These are phyloP conservation scores for Aphelinus certus DNA, from an alignment of 1,140 invertebrate genomes.

Conservation along the genomic window DNA sequence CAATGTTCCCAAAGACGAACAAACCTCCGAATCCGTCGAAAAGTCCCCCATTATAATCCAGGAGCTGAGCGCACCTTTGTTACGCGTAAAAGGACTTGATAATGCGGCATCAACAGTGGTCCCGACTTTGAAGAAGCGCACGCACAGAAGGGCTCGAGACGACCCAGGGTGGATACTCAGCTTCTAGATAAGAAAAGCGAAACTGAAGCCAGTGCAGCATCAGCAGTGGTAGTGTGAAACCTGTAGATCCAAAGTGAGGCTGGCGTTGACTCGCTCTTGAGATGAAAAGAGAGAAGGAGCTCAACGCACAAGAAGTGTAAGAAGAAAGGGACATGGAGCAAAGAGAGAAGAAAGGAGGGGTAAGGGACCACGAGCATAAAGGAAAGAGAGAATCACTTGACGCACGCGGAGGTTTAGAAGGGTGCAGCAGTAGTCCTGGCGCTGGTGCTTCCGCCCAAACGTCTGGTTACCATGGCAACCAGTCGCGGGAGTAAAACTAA, in stretches of 20 bases:
- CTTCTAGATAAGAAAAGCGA: slow-evolving; percentile 17
- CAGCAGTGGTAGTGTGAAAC: slow-evolving; percentile 1
- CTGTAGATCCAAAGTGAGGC: slow-evolving; percentile 29
- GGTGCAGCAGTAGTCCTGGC: slow-evolving; percentile 25
- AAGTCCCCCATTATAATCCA: no score
- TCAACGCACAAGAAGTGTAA: neutral
- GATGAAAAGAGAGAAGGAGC: slow-evolving; percentile 17
- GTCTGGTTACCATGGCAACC: slow-evolving; percentile 63
- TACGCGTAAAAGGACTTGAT: slow-evolving; percentile 21
- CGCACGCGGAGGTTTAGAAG: slow-evolving; percentile 44
- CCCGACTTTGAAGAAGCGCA: neutral
- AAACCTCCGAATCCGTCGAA: no score
- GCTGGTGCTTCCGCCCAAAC: slow-evolving; percentile 44
- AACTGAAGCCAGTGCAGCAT: slow-evolving; percentile 15
- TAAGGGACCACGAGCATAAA: slow-evolving; percentile 24
- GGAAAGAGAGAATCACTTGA: slow-evolving; percentile 54
- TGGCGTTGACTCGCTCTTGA: neutral
- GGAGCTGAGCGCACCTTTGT: no score
- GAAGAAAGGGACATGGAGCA: slow-evolving; percentile 26
- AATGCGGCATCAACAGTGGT: slow-evolving; percentile 1
- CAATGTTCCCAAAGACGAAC: no score
- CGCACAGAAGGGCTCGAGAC: slow-evolving; percentile 2
- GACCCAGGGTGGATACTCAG: neutral
- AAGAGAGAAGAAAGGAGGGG: slow-evolving; percentile 11
- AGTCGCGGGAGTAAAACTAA: slow-evolving; percentile 52